Conservation (phyloP, 2,113 vertebrate genomes). For the Notothenia rossii region DNA sequence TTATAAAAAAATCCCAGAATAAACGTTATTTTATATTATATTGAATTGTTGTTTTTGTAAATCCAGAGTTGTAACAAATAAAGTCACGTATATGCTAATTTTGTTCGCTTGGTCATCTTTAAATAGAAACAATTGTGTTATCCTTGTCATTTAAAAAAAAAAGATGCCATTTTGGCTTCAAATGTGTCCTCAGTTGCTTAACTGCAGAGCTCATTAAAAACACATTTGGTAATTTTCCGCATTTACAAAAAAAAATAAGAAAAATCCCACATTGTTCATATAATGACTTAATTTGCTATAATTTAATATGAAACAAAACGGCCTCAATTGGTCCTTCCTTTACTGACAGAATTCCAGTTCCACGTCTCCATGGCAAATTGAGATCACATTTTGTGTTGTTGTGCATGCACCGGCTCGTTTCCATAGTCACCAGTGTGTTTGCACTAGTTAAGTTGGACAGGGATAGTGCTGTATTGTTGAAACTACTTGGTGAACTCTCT, state of each 20-base stretch:
- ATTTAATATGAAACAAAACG: not conserved
- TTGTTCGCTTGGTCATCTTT: not conserved
- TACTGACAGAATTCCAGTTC: slow-evolving; percentile 25
- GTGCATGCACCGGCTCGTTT: slow-evolving; percentile 47
- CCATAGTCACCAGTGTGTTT: slow-evolving; percentile 71
- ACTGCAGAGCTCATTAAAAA: not conserved
- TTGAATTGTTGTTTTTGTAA: slow-evolving; percentile 1
- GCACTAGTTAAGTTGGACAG: slow-evolving; percentile 31
- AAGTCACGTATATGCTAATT: slow-evolving; percentile 6
- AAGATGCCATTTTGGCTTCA: not conserved
- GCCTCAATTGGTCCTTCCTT: not conserved
- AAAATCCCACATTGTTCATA: not conserved
- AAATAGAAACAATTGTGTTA: not conserved
- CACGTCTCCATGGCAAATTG: slow-evolving; percentile 26
- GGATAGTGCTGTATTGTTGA: not conserved
- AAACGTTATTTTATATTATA: not conserved
- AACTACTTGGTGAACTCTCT: slow-evolving; percentile 14
- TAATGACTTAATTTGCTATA: not conserved
- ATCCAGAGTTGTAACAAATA: slow-evolving; percentile 19
- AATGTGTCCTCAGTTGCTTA: not conserved
- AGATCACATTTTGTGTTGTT: slow-evolving; percentile 53
- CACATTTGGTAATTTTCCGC: not conserved
- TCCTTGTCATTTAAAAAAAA: not conserved
- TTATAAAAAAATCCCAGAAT: not conserved
- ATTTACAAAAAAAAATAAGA: not conserved